Conservation (phyloP, 2,888 invertebrate species). For the Trichopoda pennipes region DNA sequence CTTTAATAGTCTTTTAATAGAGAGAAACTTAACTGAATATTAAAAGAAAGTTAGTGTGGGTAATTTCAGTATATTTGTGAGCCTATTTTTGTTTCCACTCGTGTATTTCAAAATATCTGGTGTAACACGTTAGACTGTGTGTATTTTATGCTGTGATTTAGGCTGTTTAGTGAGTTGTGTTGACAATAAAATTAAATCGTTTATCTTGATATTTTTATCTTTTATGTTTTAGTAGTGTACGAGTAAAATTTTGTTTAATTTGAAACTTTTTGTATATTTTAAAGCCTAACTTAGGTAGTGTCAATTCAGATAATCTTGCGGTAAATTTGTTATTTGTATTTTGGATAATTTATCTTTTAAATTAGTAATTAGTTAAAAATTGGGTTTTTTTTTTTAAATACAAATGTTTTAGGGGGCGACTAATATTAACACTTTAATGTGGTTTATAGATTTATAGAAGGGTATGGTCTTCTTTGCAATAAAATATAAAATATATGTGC, state of each 20-base stretch:
- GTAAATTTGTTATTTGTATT: slow-evolving; percentile 18
- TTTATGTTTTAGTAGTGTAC: neutral
- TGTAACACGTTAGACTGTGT: no score
- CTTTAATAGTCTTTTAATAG: no score
- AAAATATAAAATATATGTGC: neutral
- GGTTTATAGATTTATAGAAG: neutral
- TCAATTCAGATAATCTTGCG: no score
- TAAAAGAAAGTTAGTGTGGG: no score
- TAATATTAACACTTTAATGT: neutral
- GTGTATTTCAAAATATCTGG: no score
- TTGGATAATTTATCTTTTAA: slow-evolving; percentile 30
- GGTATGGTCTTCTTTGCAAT: neutral
- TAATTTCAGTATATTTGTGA: no score
- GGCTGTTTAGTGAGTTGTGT: slow-evolving; percentile 20
- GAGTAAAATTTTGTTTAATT: neutral
- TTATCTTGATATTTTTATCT: slow-evolving; percentile 30
- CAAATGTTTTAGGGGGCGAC: slow-evolving; percentile 16
- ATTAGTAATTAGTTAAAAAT: slow-evolving; percentile 29
- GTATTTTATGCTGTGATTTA: neutral
- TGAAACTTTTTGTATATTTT: no score
- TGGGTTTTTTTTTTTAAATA: slow-evolving; percentile 5
- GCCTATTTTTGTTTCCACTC: no score
- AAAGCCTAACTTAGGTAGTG: no score
- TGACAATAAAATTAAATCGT: slow-evolving; percentile 63
- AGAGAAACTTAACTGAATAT: no score